Evolutionary conservation across 2,888 invertebrate genomes (phyloP).

Genomic region (Pharmacophagus antenor): DNA sequence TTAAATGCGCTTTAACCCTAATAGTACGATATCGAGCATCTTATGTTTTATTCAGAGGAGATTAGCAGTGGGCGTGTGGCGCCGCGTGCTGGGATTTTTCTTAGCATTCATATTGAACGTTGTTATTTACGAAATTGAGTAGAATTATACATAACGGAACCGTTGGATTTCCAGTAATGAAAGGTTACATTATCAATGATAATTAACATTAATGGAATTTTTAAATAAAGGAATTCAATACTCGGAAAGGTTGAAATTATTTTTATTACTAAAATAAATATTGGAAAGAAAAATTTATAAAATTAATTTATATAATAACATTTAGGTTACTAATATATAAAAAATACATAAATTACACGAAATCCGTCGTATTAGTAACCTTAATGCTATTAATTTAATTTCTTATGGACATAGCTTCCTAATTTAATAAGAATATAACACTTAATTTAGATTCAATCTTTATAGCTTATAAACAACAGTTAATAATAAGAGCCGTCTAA

Average conservation of each 20-base stretch:
- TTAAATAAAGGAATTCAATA: background rate
- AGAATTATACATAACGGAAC: slow-evolving; percentile 7
- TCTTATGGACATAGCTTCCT: background rate
- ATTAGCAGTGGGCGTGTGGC: slow-evolving; percentile 61
- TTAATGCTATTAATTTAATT: background rate
- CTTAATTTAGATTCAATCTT: no score
- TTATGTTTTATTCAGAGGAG: slow-evolving; percentile 77
- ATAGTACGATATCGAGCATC: slow-evolving; percentile 73
- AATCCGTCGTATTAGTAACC: no score
- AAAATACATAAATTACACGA: no score
- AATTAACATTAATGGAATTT: background rate
- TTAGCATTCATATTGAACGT: slow-evolving; percentile 54
- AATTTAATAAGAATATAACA: slow-evolving; percentile 16
- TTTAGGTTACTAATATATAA: no score
- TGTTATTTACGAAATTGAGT: slow-evolving; percentile 48
- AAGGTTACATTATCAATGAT: background rate
- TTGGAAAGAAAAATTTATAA: background rate
- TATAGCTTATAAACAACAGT: slow-evolving; percentile 32
- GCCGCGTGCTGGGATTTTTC: slow-evolving; percentile 61
- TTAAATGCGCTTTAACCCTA: slow-evolving; percentile 71
- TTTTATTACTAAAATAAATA: background rate
- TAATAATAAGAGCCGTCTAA: slow-evolving; percentile 40
- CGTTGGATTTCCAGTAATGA: background rate
- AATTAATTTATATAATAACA: no score
- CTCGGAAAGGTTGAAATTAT: background rate